Base-by-base conservation (phyloP, 2,888 invertebrate genomes). In the Dromius quadrimaculatus region DNA sequence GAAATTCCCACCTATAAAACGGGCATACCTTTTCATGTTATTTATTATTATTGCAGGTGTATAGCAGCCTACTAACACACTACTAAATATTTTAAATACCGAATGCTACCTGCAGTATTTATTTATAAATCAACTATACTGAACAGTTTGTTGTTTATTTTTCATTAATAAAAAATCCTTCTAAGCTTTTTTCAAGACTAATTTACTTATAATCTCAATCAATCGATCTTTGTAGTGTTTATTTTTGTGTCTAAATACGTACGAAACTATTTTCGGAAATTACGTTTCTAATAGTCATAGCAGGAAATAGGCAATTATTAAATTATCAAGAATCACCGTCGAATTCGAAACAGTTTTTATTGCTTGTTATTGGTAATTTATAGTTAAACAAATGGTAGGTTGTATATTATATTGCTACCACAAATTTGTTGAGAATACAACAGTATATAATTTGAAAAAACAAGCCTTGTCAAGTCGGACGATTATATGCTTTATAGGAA, bases 21-120 rank as follows among this genome's bases (percentile, higher is more conserved):
- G 23, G 23, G 23, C 43, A 63, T 63, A 45, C 63, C 43, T 63
- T 15, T 17, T 9, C 15, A 54, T 8, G 57, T 36, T 50, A 65
- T 66, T 66, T 66, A 66, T 66, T 54, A 57, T 54, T 22, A 66
- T 66, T 54, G 50, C 66, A 66, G 66, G 66, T 66, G 66, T 38
- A 54, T 66, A 19, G 50, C n/a, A 43, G 50, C 19, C 36, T 65
- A 41, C 62, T 62, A 65, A 65, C 65, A 38, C 36, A 41, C 54
- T 66, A 66, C 57, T 54, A 66, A 66, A 50, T 54, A 54, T 13
- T 54, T 54, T 54, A 54, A 23, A 54, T 38, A 59, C 59, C 59
- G 36, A 61, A 4, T 61, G 41, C 41, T 38, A 38, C 41, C 38
- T 61, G 41, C 38, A 61, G 11, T 65, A 20, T 11, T 47, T 9